Evolutionary conservation across 2,113 vertebrate genomes (phyloP), one percentile per base, ranked within the genome.

Genomic region (Mastomys coucha): DNA sequence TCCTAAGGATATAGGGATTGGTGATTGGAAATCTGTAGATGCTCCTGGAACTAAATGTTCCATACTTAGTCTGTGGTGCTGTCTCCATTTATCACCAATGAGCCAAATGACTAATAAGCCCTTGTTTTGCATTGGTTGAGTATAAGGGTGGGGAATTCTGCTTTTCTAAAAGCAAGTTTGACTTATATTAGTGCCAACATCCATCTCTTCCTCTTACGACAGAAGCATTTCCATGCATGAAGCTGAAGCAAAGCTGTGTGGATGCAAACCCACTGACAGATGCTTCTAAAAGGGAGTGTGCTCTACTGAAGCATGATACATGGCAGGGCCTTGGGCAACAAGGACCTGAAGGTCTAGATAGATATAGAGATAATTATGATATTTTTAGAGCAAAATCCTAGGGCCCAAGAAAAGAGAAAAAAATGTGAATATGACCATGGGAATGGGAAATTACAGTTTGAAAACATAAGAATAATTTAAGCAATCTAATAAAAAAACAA

Each of bases 391-490:
- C 17, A 28, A 67, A 58, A 73, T n/a, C 80, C 33, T 82, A 14
- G 7, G 49, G 49, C 17, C 53, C 89, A 12, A 89, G 42, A 87
- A 93, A 17, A 89, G 19, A 92, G 87, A 56, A 82, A 49, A 89
- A 49, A 84, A 49, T 73, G 60, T 56, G 60, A 58, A 65, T 36
- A 51, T 28, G 58, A 67, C 82, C 58, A 2, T 67, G 26, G 9
- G 72, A 88, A 86, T 22, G 33, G 9, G 2, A 53, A 78, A 9
- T 16, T 31, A 45, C 0, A 87, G 4, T 72, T 76, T 91, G 36
- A n/a, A 76, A 42, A 92, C 70, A 80, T 58, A 33, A 88, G 67
- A 95, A 56, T 76, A 75, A 91, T 75, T 69, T 81, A 93, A 90
- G 11, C 77, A 76, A 85, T 45, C 73, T 20, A 80, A 76, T 69